phyloP scores from a whole-genome alignment of 2,113 vertebrate genomes.

The Phaethon lepturus region DNA sequence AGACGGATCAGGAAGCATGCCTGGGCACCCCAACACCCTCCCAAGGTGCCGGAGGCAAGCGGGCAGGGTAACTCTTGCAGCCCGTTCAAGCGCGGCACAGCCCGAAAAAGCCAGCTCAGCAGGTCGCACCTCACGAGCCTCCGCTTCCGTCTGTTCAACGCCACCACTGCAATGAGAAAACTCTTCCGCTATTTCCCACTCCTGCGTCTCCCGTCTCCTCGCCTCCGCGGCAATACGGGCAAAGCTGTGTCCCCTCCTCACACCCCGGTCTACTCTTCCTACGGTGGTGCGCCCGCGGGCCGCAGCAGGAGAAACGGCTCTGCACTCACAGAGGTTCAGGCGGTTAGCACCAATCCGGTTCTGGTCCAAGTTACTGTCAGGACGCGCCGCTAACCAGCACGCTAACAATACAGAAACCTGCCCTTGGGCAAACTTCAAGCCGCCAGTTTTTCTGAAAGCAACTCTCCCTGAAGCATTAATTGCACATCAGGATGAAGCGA shows the following conservation, averaged over 20 bases:
- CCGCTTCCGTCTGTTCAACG: not conserved
- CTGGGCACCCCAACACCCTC: not conserved
- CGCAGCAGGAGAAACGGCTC: not conserved
- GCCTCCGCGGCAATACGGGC: accelerated
- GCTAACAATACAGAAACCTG: not conserved
- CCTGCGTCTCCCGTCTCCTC: not conserved
- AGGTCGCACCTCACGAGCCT: not conserved
- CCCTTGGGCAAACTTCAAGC: not conserved
- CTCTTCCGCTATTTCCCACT: not conserved
- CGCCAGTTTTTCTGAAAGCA: not conserved
- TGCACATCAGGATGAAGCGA: not conserved
- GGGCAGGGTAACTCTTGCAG: accelerated
- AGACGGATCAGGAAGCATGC: accelerated
- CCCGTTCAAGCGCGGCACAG: no score
- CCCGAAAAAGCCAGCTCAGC: not conserved
- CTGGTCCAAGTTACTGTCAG: not conserved
- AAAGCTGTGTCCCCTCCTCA: not conserved
- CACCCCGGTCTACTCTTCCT: accelerated
- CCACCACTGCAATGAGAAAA: not conserved
- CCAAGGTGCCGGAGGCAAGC: accelerated
- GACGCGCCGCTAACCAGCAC: no score
- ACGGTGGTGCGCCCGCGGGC: accelerated
- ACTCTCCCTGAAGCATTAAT: not conserved
- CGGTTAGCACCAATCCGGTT: accelerated
- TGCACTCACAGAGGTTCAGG: accelerated